Evolutionary conservation across 2,888 invertebrate genomes (phyloP), one percentile per base, ranked within the genome.

Genomic region (Helicoverpa assulta): DNA sequence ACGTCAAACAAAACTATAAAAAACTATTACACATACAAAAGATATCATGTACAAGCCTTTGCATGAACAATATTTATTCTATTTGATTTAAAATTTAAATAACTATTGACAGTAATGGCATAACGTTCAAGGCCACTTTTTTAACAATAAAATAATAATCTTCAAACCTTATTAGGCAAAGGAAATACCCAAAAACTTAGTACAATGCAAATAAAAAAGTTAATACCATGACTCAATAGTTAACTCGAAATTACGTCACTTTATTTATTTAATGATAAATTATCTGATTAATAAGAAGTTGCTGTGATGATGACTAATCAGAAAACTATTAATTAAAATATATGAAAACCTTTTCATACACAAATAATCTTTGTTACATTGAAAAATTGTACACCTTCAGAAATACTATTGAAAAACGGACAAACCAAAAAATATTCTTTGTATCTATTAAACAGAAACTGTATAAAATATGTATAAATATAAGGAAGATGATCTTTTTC

Each of bases 211-310:
- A 82, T 67, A 80, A 78, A 80, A 80, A 77, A 59, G 58, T 71
- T 70, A 73, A 78, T 76, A 74, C 67, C 72, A 74, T 81, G 83
- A 80, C 66, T 81, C 79, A 83, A 77, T 73, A 70, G 55, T 73
- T 70, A 75, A 74, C 55, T 67, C 65, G 60, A 73, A 84, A 83
- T 78, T 65, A 83, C 82, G 79, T 82, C 78, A 81, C 73, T 75
- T 70, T 83, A 84, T 91, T 87, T 90, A 90, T 87, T 86, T 88
- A 86, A 89, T 85, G 89, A 90, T 90, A 88, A 88, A 87, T 86
- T 85, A 85, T 84, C 85, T 82, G 88, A 90, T 90, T 87, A 88
- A 82, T 82, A 80, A 76, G 66, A 77, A 78, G 68, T 74, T 61
- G 76, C 16, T 50, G 57, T 60, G 47, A 8, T 50, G 50, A 47